Base-by-base conservation (phyloP, 2,113 vertebrate species). In the Crotalus helleri region DNA sequence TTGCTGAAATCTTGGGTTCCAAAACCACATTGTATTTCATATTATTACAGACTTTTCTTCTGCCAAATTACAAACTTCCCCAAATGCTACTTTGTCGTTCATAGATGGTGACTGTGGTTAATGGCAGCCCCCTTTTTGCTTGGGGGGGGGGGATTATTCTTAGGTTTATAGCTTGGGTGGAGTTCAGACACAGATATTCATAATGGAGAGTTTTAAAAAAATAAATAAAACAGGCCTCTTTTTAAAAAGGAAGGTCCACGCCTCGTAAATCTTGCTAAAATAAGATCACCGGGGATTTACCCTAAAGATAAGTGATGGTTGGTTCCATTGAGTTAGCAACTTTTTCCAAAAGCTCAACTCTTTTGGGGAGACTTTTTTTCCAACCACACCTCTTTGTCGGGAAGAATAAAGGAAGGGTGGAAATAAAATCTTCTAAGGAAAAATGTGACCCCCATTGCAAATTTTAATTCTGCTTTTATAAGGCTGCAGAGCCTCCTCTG, bases 201-300 rank as follows among this genome's bases (percentile, higher is more conserved):
- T 89, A 54, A 51, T 39, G 13, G 24, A 9, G 1, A 13, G 53
- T 53, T 17, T 81, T 8, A 26, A 26, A 91, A 81, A 91, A 74
- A 94, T 95, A 93, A 12, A 46, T 19, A 90, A 94, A 95, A 44
- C 0, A 0, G 93, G 86, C 81, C 74, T 93, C 92, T 69, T 69
- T 95, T 46, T 46, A 15, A 13, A 93, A 95, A 95, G 89, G 33
- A 81, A 93, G 93, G 91, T 90, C 54, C 69, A 91, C 93, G 87
- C 94, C 93, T 92, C 92, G 93, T 91, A 90, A 96, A 96, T 95
- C 95, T 97, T 95, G 93, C 92, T 57, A 69, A 97, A 98, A 97
- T 96, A 96, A 96, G 97, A 97, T 98, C 94, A 95, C 93, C 91
- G 86, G 92, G 92, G 94, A 96, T 96, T 96, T 97, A 97, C 95